phyloP scores from a whole-genome alignment of 2,888 invertebrate species.

The Brachynemurus nebulosus region DNA sequence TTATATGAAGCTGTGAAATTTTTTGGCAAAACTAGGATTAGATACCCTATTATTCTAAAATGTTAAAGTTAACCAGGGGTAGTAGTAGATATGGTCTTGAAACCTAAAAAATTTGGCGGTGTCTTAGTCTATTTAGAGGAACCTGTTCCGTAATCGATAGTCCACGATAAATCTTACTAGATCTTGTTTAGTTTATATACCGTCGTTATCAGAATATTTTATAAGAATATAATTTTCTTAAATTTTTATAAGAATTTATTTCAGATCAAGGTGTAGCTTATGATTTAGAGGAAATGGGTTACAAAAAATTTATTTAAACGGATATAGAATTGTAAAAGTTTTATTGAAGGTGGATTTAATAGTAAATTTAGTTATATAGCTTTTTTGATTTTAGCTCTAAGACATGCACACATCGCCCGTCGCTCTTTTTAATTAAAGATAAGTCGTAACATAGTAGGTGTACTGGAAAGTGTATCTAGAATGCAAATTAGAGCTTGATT shows the following conservation, averaged over 20 bases:
- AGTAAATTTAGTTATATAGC: slow-evolving; percentile 41
- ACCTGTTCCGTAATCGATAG: slow-evolving; percentile 53
- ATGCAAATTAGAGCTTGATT: slow-evolving; percentile 46
- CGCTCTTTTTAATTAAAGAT: slow-evolving; percentile 54
- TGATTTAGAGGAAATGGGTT: too few relatives aligned
- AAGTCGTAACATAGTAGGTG: slow-evolving; percentile 73
- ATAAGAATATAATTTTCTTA: slow-evolving; percentile 35
- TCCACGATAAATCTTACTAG: slow-evolving; percentile 43
- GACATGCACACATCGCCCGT: slow-evolving; percentile 70
- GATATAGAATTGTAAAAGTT: slow-evolving; percentile 35
- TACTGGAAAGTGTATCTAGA: slow-evolving; percentile 62
- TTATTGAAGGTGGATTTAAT: slow-evolving; percentile 49
- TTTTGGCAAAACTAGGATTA: slow-evolving; percentile 45
- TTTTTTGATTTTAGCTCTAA: slow-evolving; percentile 47
- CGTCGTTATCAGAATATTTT: slow-evolving; percentile 31
- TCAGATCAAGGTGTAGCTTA: slow-evolving; percentile 62
- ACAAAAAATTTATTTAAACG: slow-evolving; percentile 34
- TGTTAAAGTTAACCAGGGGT: slow-evolving; percentile 34
- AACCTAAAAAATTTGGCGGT: slow-evolving; percentile 57
- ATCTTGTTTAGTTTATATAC: slow-evolving; percentile 32
- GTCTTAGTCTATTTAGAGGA: slow-evolving; percentile 56
- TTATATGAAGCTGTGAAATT: slow-evolving; percentile 33
- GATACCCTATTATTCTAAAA: slow-evolving; percentile 50
- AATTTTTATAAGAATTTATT: slow-evolving; percentile 34
- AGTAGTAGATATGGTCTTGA: slow-evolving; percentile 44